Base-by-base conservation (phyloP, 2,888 invertebrate genomes). In the Amphipoea oculea region DNA sequence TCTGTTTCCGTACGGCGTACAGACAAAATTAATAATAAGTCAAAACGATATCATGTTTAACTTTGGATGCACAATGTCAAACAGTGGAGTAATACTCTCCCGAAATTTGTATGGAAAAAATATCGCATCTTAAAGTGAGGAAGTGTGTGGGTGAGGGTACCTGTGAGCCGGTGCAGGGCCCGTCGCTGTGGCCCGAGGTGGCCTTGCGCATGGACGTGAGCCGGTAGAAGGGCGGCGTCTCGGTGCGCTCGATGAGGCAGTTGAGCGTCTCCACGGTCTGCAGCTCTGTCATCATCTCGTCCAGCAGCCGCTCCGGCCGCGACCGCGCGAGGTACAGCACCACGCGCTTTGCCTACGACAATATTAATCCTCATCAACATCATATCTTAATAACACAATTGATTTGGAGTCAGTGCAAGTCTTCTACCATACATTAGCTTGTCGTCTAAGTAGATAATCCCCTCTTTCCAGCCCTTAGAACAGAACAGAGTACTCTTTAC, bases 201-300 rank as follows among this genome's bases (percentile, higher is more conserved):
- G 99, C 98, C 94, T 99, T 99, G 72, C 99, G 96, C 98, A 99
- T 98, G 89, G 98, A 98, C 4, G 99, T 99, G 90, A 99, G 97
- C 63, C 99, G 98, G 96, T 99, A 99, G 97, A 99, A 99, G 7
- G 99, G 99, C 48, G 99, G 99, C 0, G 99, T 99, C 97, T 99
- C 99, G 0, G 99, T 99, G 83, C 99, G 97, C 95, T 99, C 99
- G 89, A 99, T 99, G 88, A 99, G 97, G 94, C 99, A 99, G 96
- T 99, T 99, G 76, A 99, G 97, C 0, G 99, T 99, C 96, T 99
- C 99, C 42, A 99, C 99, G 0, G 99, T 99, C 96, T 99, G 99
- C 86, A 99, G 97, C 95, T 99, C 99, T 42, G 98, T 98, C 99
- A 99, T 99, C 97, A 99, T 98, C 96, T 99, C 99, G 93, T 99